Evolutionary conservation across 2,888 invertebrate genomes (phyloP), one percentile per base, ranked within the genome.

Genomic region (Parelbella ahira): DNA sequence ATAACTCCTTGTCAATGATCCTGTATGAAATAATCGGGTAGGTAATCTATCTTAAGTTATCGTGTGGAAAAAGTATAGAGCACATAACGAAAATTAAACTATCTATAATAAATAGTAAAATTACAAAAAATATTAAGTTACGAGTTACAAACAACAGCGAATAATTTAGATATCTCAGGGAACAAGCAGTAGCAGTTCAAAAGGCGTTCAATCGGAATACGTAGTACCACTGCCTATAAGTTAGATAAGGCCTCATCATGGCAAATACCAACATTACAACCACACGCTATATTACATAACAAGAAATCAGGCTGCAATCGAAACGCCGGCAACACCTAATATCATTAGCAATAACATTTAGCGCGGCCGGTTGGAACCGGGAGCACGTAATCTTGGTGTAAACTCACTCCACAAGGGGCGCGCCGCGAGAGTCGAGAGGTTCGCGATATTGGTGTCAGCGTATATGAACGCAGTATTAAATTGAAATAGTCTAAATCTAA

Each of bases 401-500:
- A 41, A 34, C 28, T 27, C 33, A 27, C 21, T 36, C 4, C 8
- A 21, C 33, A n/a, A 28, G 20, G 15, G 41, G 27, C 10, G 34
- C 34, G 27, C 8, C 19, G 19, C 36, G 29, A 12, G 10, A 34
- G 33, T 37, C 33, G 23, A 21, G 28, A 34, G 28, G 6, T 27
- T 11, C n/a, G 13, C 25, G 24, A 32, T 27, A 21, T 42, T 18
- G 37, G 36, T 32, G 27, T 33, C 38, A 23, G 19, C 5, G 34
- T 34, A 45, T 45, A 45, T 38, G 23, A 29, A 24, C 11, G 39
- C 23, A 30, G 24, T 12, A 37, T 45, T 44, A 43, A 37, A 39
- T 49, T 43, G 49, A 51, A 52, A 51, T 54, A 53, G 49, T n/a
- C n/a, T n/a, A 60, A 55, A 52, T 53, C 52, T 58, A 62, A 67